phyloP scores from a whole-genome alignment of 2,888 invertebrate species.

The Globia sparganii region DNA sequence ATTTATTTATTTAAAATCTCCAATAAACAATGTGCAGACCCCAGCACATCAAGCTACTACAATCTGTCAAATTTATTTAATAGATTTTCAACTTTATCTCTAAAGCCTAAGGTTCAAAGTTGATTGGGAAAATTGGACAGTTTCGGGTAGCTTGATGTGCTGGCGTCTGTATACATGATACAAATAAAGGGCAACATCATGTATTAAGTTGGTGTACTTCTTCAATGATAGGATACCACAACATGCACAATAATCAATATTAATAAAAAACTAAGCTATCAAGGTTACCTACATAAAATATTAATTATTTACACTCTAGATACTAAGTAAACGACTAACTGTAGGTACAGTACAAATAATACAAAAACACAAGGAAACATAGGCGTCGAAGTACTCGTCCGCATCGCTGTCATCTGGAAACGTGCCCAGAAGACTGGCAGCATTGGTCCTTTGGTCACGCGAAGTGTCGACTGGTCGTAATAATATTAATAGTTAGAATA shows the following conservation, averaged over 20 bases:
- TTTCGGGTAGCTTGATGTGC: no score
- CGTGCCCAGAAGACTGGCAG: not conserved
- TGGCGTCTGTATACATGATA: not conserved
- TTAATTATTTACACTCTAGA: no score
- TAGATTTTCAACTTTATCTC: no score
- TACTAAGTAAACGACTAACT: no score
- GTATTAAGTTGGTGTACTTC: not conserved
- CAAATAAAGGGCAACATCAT: not conserved
- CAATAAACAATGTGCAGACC: not conserved
- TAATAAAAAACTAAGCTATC: not conserved
- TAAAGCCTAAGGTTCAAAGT: no score
- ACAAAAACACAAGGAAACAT: not conserved
- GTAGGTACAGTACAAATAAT: no score
- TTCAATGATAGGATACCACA: not conserved
- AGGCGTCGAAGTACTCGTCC: not conserved
- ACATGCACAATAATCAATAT: not conserved
- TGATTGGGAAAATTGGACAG: no score
- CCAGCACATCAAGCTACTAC: no score
- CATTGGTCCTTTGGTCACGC: not conserved
- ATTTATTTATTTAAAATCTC: conserved; percentile 2
- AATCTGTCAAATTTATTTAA: no score
- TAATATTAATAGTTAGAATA: not conserved
- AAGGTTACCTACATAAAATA: not conserved
- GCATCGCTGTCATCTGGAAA: not conserved
- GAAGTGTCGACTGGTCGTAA: not conserved